Conservation (phyloP, 2,113 vertebrate species). For the Tichodroma muraria region DNA sequence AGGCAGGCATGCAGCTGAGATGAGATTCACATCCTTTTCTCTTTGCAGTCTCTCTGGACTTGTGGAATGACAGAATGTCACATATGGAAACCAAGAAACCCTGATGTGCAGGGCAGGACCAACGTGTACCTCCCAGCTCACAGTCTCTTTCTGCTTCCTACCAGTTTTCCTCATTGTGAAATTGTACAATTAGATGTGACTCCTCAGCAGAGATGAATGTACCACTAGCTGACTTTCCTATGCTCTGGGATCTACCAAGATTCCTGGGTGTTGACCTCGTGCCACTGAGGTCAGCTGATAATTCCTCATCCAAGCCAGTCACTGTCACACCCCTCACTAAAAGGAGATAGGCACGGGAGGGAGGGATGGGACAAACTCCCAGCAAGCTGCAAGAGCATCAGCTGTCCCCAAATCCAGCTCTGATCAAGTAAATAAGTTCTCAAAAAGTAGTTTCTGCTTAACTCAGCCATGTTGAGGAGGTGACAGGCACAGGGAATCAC, state of each 20-base stretch:
- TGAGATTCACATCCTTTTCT: not conserved
- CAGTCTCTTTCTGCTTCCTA: not conserved
- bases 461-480: not conserved
- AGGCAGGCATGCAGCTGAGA: not conserved
- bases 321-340: not conserved
- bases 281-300: not conserved
- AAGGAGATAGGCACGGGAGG: not conserved
- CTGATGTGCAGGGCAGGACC: not conserved
- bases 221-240: not conserved
- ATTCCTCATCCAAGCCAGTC: not conserved
- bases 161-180: not conserved
- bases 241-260: not conserved
- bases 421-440: not conserved
- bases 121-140: not conserved
- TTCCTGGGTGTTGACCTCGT: not conserved
- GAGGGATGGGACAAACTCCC: rapidly evolving
- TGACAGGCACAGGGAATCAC: not conserved
- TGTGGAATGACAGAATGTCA: not conserved
- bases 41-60: not conserved
- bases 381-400: not conserved
- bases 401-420: not conserved
- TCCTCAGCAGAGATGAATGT: not conserved
- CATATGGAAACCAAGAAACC: not conserved
- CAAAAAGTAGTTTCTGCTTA: not conserved
- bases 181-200: not conserved